Evolutionary conservation across 1,140 invertebrate species (phyloP), one percentile per base, ranked within the genome.

Genomic region (Caenorhabditis remanei): DNA sequence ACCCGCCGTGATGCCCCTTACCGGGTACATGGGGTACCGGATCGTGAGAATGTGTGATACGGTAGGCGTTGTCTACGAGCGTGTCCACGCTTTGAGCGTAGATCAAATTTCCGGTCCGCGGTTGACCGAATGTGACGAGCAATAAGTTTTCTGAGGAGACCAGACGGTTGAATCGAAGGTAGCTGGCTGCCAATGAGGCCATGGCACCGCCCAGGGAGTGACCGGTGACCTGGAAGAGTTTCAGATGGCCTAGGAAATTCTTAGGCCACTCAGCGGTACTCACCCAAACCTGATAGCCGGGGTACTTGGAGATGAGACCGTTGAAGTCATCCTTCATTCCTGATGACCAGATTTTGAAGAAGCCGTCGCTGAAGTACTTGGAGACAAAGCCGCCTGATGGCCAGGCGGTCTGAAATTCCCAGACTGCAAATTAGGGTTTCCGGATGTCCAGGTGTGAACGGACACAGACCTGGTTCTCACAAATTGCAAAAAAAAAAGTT

Each of bases 121-220:
- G 90, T 83, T 90, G 90, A 9, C 90, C 90, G 61, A 91, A 90
- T 3, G 90, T 91, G 83, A 89, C 83, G 6, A 90, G 75, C 8
- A 90, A 84, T 14, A 90, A n/a, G 1, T 89, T 21, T 19, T 75
- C 41, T 19, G 75, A n/a, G 16, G 75, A 9, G 16, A 83, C 83
- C 19, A 84, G 21, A n/a, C 50, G 21, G 5, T 32, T 43, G 21
- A 41, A 84, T 19, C 79, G 14, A 13, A 91, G 50, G 40, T 85
- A 83, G 14, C 50, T 55, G 24, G 90, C 88, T 21, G 86, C 87
- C 3, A 90, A 63, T 5, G 89, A 89, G 24, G 90, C 90, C 5
- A 90, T 16, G 16, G 90, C 83, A n/a, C 90, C 90, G 58, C 90
- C 90, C n/a, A 90, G 85, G 14, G 90, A 90, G 71, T 90, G 90